Conservation (phyloP, 2,797 vertebrate species). For the Poliocrania exsul region DNA sequence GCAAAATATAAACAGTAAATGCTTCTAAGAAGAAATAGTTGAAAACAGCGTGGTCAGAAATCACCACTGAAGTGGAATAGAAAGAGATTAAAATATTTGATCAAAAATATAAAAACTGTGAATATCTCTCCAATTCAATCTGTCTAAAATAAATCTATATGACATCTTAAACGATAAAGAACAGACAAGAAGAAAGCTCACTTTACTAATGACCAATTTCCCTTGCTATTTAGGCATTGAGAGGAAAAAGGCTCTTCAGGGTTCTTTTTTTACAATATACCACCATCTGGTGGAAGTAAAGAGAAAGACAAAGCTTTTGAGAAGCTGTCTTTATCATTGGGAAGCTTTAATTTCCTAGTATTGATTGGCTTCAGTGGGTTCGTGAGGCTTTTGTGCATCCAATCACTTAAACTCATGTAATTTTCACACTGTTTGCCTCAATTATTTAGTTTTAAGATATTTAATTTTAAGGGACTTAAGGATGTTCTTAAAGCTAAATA, state of each 20-base stretch:
- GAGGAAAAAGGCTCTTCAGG: fast-evolving
- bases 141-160: neutral
- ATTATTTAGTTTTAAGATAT: neutral
- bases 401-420: neutral
- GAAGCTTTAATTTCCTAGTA: neutral
- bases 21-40: neutral
- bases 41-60: neutral
- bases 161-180: neutral
- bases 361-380: neutral
- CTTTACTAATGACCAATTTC: neutral
- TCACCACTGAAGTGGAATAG: neutral
- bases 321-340: neutral
- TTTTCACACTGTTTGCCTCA: neutral
- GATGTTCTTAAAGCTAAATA: neutral
- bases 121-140: neutral
- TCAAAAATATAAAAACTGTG: neutral
- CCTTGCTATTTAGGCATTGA: neutral
- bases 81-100: neutral
- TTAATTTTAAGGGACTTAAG: neutral
- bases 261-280: neutral
- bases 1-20: neutral
- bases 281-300: conserved; percentile 56
- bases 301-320: neutral
- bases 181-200: neutral
- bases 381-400: neutral